Evolutionary conservation across 2,888 invertebrate species (phyloP), one percentile per base, ranked within the genome.

Genomic region (Gisinianus flammeolus): DNA sequence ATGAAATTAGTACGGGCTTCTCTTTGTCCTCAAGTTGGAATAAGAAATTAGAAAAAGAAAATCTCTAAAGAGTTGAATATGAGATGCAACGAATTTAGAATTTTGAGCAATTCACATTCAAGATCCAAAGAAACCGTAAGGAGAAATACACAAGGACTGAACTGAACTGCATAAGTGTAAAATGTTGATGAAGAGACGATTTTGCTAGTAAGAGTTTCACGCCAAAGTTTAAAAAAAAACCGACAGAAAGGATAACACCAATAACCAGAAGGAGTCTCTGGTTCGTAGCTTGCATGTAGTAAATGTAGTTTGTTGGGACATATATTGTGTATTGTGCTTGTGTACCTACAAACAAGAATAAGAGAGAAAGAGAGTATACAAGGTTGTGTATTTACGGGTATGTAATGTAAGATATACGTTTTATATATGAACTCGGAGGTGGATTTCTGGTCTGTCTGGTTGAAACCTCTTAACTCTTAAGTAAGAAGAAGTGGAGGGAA

Each of bases 161-260:
- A 35, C 66, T 44, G 35, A 44, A 44, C 35, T 35, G 44, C 44
- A 35, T 54, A 30, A 75, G 35, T 35, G 54, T 67, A 44, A 44
- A 52, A 66, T 33, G 54, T 67, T 75, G 54, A 75, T 74, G 30
- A 58, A 74, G 35, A 31, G 72, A 54, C 33, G 64, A 44, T 44
- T 33, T 35, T 28, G 22, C 62, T 24, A 44, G 44, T 44, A 19
- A 4, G 19, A 44, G 16, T 44, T 44, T 6, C n/a, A n/a, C n/a
- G n/a, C n/a, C n/a, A n/a, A n/a, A n/a, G n/a, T n/a, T n/a, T n/a
- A n/a, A 44, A 12, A 44, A 12, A 44, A 6, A 44, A 44, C 44
- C 8, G 1, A 44, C 44, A 4, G 19, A 44, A 2, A 44, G 44
- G 16, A 6, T 44, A 6, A 35, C 35, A 35, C 35, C 2, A 44